phyloP scores from a whole-genome alignment of 1,140 invertebrate species.

The Lordiphosa stackelbergi region DNA sequence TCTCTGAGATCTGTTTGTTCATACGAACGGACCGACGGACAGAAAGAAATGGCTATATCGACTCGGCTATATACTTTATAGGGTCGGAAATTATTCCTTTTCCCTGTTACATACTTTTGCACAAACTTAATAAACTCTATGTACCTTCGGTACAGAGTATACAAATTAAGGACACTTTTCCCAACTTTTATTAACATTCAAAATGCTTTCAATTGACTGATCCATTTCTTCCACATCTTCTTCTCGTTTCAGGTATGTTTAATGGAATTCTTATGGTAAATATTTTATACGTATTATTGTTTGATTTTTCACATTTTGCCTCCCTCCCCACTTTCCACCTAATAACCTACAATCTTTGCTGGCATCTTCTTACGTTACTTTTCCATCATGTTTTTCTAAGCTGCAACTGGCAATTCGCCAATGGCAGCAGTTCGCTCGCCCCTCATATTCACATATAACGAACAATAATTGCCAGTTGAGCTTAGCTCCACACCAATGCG shows the following conservation, averaged over 20 bases:
- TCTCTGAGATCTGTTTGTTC: too few relatives aligned
- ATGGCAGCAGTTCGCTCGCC: conserved; percentile 20
- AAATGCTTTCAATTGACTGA: neutral
- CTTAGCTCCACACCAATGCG: conserved; percentile 1
- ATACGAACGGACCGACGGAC: too few relatives aligned
- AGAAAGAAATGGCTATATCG: too few relatives aligned
- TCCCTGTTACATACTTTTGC: too few relatives aligned
- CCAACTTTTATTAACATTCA: too few relatives aligned
- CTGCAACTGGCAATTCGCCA: conserved; percentile 5
- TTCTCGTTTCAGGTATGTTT: conserved; percentile 26
- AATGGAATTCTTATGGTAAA: conserved; percentile 8
- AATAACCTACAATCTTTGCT: neutral
- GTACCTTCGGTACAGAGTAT: too few relatives aligned
- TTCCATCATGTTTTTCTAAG: neutral
- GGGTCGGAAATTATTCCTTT: too few relatives aligned
- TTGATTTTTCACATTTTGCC: too few relatives aligned
- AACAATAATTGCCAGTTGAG: conserved; percentile 61
- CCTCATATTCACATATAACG: conserved; percentile 40
- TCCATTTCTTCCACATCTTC: neutral
- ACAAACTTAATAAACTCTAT: too few relatives aligned
- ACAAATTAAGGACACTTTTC: too few relatives aligned
- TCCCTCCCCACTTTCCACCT: too few relatives aligned
- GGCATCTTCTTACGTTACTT: neutral
- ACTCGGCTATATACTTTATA: too few relatives aligned
- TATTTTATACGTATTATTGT: neutral